These are phyloP conservation scores for Henicopernis longicauda DNA, from an alignment of 2,113 vertebrate genomes.

Conservation along the genomic window DNA sequence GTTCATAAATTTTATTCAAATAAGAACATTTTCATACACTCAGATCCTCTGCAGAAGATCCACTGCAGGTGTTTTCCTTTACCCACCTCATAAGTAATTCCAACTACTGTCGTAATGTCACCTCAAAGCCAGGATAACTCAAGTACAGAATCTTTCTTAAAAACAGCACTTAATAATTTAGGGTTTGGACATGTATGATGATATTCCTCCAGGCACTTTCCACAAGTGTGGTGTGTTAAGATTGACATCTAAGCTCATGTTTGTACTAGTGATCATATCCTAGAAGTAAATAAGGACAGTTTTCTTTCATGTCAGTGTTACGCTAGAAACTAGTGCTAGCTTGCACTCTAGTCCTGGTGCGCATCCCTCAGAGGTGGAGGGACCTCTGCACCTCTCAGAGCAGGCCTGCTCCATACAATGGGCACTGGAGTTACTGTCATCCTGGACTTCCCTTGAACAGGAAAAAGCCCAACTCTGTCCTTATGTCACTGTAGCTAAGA, in stretches of 20 bases:
- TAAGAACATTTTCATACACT: background rate
- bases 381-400: background rate
- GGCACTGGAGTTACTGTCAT: background rate
- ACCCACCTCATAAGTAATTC: background rate
- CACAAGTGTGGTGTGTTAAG: background rate
- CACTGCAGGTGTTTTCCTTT: background rate
- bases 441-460: background rate
- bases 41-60: background rate
- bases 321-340: rapidly evolving
- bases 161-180: background rate
- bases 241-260: background rate
- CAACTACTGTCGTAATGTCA: background rate
- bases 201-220: background rate
- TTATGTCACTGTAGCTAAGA: background rate
- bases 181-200: background rate
- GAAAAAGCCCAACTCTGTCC: background rate
- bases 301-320: background rate
- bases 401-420: rapidly evolving
- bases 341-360: too few species aligned
- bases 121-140: background rate
- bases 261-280: background rate
- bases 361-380: background rate
- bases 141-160: background rate
- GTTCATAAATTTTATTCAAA: background rate
- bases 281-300: background rate